Base-by-base conservation (phyloP, 1,140 invertebrate species). In the Hirudo medicinalis region DNA sequence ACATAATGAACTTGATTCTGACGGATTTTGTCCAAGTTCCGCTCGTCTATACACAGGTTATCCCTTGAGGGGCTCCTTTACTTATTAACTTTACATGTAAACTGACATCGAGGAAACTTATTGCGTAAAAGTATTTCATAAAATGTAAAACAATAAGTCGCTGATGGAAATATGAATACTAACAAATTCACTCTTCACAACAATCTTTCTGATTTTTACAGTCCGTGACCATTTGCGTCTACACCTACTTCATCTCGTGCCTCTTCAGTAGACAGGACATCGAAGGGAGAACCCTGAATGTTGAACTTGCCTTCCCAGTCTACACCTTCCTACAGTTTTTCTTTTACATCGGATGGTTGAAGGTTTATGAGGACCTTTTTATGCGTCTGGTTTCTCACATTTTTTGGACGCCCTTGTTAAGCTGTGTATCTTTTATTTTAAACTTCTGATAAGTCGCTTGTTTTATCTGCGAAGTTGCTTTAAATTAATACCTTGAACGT, bases 11-110 rank as follows among this genome's bases (percentile, higher is more conserved):
- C 22, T 82, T 90, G 69, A 89, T 89, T 85, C 89, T 88, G 72
- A 97, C 95, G 80, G 95, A 98, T 83, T 97, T 92, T 77, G 92
- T 97, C 76, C 94, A 90, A 79, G 92, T 97, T 73, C 95, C 95
- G 57, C 86, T 97, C 32, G 94, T 97, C 72, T 98, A 98, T 81
- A 97, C 94, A 68, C 93, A 98, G 89, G 94, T 94, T 79, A 83
- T 73, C 71, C 20, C 1, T 13, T 11, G 20, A 29, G 25, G 19
- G 20, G 11, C 20, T 57, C 20, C 2, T 57, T n/a, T 57, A n/a
- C 20, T 57, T 57, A 5, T 9, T 25, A n/a, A n/a, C n/a, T n/a
- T n/a, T n/a, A n/a, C n/a, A 36, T 36, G 6, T 36, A 36, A 3
- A 36, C 32, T 36, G 6, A 36, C 32, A 6, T 36, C 6, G 32